A percentile compares a stretch with the other conserved stretches of the same genome.
These are phyloP conservation scores for Smutsia gigantea DNA, from an alignment of 2,797 vertebrate species.

Conservation along the genomic window DNA sequence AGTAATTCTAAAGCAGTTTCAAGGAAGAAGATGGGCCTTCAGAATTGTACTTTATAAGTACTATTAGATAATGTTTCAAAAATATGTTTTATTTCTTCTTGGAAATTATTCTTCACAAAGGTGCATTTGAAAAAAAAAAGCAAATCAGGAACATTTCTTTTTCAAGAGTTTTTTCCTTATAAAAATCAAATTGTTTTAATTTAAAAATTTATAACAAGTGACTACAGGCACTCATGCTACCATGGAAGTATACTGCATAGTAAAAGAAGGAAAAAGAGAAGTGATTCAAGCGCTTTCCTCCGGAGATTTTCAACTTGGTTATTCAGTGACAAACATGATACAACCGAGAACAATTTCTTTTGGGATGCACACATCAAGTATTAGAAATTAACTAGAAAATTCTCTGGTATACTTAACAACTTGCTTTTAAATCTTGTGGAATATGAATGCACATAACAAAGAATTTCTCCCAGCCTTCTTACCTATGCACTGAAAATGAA, in stretches of 20 bases:
- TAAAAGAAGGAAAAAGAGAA: neutral
- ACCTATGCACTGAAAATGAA: neutral
- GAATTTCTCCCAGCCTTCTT: neutral
- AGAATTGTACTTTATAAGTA: conserved; percentile 15
- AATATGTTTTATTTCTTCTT: conserved; percentile 14
- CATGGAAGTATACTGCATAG: neutral
- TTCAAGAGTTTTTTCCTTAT: neutral
- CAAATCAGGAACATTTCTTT: neutral
- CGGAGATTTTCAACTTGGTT: neutral
- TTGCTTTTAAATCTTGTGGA: neutral
- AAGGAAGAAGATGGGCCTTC: neutral
- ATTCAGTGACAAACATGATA: conserved; percentile 18
- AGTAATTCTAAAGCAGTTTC: neutral
- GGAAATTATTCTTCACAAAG: conserved; percentile 15
- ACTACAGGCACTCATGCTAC: neutral
- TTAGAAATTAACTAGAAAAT: neutral
- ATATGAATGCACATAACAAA: neutral
- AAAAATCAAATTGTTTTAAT: neutral
- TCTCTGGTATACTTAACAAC: neutral
- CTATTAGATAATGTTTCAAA: conserved; percentile 30
- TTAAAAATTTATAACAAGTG: neutral
- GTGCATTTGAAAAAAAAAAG: neutral
- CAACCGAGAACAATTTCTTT: neutral
- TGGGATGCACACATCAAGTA: neutral
- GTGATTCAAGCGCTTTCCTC: neutral